phyloP scores from a whole-genome alignment of 2,888 invertebrate genomes.

The Mesorhabditis spiculigera region DNA sequence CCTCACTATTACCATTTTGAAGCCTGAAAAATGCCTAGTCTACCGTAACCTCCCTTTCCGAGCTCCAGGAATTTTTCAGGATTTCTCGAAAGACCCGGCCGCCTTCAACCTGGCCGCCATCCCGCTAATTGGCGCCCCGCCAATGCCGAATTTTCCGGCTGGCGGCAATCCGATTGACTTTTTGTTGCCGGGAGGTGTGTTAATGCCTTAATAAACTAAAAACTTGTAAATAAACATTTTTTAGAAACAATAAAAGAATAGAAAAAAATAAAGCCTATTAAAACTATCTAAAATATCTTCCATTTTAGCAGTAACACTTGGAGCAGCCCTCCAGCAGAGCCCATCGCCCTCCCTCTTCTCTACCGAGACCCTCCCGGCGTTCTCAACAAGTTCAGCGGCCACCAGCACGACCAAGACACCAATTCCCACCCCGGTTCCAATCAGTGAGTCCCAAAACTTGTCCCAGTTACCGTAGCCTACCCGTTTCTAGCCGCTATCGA shows the following conservation, averaged over 20 bases:
- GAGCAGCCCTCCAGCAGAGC: conserved; percentile 19
- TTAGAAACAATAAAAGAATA: conserved; percentile 10
- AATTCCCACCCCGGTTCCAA: not conserved
- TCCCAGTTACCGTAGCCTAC: not conserved
- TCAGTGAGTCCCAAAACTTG: conserved; percentile 4
- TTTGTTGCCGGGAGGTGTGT: conserved; percentile 28
- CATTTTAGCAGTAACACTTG: not conserved
- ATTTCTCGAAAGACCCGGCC: conserved; percentile 45
- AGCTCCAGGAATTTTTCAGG: conserved; percentile 26
- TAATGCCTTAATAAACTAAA: not conserved
- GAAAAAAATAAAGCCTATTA: not conserved
- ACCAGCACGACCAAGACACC: conserved; percentile 3
- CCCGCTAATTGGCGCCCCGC: conserved; percentile 51
- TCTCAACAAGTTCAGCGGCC: not conserved
- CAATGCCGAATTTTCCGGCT: conserved; percentile 25
- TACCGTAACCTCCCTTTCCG: not conserved
- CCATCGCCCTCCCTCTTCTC: conserved; percentile 22
- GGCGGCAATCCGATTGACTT: conserved; percentile 33
- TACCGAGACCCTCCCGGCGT: conserved; percentile 1
- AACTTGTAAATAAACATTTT: not conserved
- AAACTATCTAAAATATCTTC: no score
- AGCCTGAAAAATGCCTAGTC: not conserved
- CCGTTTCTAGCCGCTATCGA: conserved; percentile 7
- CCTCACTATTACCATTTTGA: not conserved
- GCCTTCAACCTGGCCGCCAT: conserved; percentile 45